Evolutionary conservation across 2,797 vertebrate genomes (phyloP), one percentile per base, ranked within the genome.

Genomic region (Danio aesculapii): DNA sequence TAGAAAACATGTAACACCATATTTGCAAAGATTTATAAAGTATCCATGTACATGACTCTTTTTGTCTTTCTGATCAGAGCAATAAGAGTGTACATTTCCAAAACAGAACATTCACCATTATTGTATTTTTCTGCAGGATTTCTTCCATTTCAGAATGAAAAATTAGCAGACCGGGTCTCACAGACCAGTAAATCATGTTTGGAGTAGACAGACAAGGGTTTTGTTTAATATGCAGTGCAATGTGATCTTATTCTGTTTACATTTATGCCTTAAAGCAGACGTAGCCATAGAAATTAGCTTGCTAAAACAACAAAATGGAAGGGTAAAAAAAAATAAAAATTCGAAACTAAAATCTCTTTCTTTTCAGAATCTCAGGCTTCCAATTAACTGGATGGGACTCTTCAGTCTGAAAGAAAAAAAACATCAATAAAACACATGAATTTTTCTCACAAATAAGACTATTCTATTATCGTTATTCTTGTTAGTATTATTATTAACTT

Each of bases 291-390:
- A 77, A 77, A 59, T 9, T 14, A 47, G 21, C 16, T 14, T 12
- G 53, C 53, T 46, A 69, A 78, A 69, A 50, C 41, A 77, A 49
- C 53, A 59, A 58, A 77, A 77, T 17, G 6, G 30, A 68, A 47
- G 0, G 11, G 59, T 75, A 21, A 68, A 47, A 75, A 49, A 30
- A 30, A n/a, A n/a, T 73, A 49, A n/a, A 30, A 30, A 30, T 3
- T 30, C 61, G 83, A 72, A 0, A 62, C 86, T 94, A 99, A 93
- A 98, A 99, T 93, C 98, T 91, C 89, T 99, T 99, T 88, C 97
- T 96, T 91, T 99, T 99, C 90, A 99, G 95, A 89, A 99, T 99
- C 93, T 99, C 98, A 87, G 98, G 98, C 90, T 99, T 99, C 98
- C 98, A 99, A 92, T 95, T 99, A 93, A 99, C 88, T 7, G 98